phyloP scores from a whole-genome alignment of 1,140 invertebrate species.

The Halotydeus destructor region DNA sequence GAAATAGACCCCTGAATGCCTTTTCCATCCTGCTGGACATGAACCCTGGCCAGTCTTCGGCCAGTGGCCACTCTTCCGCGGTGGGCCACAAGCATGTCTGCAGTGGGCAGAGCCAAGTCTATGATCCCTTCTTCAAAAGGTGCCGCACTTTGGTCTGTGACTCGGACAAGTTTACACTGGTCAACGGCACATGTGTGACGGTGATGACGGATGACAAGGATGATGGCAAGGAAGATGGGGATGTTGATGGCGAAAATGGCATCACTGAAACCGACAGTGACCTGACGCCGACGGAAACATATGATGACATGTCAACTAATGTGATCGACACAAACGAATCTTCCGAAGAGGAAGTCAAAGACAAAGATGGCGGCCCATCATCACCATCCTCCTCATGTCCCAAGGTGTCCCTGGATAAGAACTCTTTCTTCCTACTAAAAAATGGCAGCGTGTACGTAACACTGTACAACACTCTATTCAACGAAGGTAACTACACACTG shows the following conservation, averaged over 20 bases:
- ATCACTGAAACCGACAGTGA: slow-evolving; percentile 14
- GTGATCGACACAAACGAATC: background rate
- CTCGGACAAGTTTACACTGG: background rate
- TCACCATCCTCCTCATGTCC: background rate
- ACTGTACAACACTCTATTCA: background rate
- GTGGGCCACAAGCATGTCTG: background rate
- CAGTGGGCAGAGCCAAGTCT: slow-evolving; percentile 22
- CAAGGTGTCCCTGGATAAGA: background rate
- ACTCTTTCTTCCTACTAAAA: slow-evolving; percentile 2
- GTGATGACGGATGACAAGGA: background rate
- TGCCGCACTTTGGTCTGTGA: slow-evolving; percentile 26
- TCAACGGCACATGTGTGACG: background rate
- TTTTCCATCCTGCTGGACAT: background rate
- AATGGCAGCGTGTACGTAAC: background rate
- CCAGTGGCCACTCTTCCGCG: background rate
- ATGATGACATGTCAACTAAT: slow-evolving; percentile 24
- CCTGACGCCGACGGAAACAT: no score
- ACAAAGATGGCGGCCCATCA: background rate
- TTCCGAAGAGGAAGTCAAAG: no score
- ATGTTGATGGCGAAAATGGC: slow-evolving; percentile 13
- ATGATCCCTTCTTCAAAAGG: slow-evolving; percentile 31
- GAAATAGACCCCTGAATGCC: background rate
- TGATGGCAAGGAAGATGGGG: slow-evolving; percentile 2
- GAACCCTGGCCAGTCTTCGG: background rate
- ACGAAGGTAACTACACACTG: background rate